Base-by-base conservation (phyloP, 1,140 invertebrate genomes). In the Probaryconus sp. region DNA sequence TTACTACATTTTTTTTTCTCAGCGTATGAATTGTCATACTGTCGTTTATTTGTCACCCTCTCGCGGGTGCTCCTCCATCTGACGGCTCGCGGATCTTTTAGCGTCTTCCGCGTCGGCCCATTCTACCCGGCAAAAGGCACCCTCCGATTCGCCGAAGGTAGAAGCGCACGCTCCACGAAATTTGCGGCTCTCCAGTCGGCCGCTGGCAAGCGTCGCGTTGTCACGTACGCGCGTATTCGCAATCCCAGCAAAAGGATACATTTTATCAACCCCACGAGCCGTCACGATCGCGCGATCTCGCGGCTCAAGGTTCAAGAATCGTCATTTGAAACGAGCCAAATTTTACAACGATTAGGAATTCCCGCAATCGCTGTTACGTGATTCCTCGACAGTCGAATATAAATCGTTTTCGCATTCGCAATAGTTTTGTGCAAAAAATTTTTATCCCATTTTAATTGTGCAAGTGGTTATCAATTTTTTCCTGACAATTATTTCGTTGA, bases 181-280 rank as follows among this genome's bases (percentile, higher is more conserved):
- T 82, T 76, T 50, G 76, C 79, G 72, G 64, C 71, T 76, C 70
- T 67, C 73, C 80, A 81, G 74, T 78, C 72, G 45, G 61, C 70
- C 79, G 77, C 78, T 63, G 71, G 72, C 79, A 43, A 61, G 67
- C 81, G 75, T 76, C 81, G 79, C 73, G 80, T 71, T 68, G 75
- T 71, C 77, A 79, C 76, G 72, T 79, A 58, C 20, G 43, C 43
- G 51, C 6, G 43, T 42, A 60, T 51, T 47, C 33, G 33, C 61
- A 9, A 30, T 17, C 42, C 16, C 30, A 14, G 35, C 20, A 10
- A 17, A 61, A 53, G 50, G 35, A 28, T 30, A 26, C 9, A 26
- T 11, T 14, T 21, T n/a, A n/a, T n/a, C n/a, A n/a, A n/a, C 28
- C 6, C 17, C 10, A 38, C 38, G 38, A 31, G 26, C 33, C 33